phyloP scores from a whole-genome alignment of 2,797 vertebrate genomes.

The Champsocephalus gunnari region DNA sequence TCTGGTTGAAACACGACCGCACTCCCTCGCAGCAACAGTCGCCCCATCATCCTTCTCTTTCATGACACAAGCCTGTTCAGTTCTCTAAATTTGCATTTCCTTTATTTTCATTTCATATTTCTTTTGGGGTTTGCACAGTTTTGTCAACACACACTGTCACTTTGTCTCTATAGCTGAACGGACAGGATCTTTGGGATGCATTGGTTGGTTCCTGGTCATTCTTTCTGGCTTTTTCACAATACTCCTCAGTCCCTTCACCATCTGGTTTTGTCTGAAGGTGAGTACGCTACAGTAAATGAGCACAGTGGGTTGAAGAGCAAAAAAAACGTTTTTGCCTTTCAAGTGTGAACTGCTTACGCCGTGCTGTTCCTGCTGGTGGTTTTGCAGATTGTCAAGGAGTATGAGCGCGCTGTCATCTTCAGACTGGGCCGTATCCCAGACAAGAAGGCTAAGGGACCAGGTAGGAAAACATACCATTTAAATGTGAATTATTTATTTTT shows the following conservation, averaged over 20 bases:
- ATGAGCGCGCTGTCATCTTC: slow-evolving; percentile 88
- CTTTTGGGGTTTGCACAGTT: background rate
- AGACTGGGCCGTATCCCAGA: slow-evolving; percentile 85
- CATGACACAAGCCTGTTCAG: background rate
- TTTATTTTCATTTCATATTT: background rate
- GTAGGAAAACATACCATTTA: slow-evolving; percentile 51
- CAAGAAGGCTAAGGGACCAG: slow-evolving; percentile 85
- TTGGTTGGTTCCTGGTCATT: slow-evolving; percentile 87
- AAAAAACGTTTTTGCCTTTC: background rate
- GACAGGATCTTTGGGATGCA: slow-evolving; percentile 79
- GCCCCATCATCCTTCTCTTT: background rate
- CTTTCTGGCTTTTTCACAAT: slow-evolving; percentile 84
- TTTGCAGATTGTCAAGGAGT: slow-evolving; percentile 85
- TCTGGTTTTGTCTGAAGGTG: slow-evolving; percentile 92
- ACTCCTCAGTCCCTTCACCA: slow-evolving; percentile 86
- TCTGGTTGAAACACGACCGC: too few species aligned
- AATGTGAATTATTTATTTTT: too few species aligned
- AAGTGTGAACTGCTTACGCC: background rate
- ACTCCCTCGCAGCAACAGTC: too few species aligned
- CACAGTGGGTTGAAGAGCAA: background rate
- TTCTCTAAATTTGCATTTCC: background rate
- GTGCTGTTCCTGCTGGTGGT: background rate
- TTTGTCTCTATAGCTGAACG: slow-evolving; percentile 62
- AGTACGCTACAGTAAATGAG: slow-evolving; percentile 16
- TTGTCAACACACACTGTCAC: background rate